Conservation (phyloP, 2,113 vertebrate genomes). For the Erinaceus europaeus region DNA sequence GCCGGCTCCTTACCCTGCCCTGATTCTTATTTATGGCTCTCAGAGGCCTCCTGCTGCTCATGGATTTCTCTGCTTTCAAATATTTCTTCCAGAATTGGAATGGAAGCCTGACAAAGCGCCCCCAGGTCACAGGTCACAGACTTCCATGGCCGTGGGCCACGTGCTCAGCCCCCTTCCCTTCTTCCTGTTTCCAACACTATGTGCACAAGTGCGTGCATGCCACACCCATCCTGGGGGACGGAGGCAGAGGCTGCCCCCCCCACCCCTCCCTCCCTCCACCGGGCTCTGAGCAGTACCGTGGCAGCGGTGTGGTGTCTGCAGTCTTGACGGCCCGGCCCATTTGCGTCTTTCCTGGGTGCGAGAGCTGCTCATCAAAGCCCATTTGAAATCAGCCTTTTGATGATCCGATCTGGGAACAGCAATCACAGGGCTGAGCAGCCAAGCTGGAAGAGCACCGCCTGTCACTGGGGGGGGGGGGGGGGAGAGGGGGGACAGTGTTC, state of each 20-base stretch:
- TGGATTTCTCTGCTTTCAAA: slow-evolving; percentile 42
- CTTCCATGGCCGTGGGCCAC: not conserved
- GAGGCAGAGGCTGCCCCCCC: not conserved
- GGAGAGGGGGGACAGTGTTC: not conserved
- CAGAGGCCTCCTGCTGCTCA: not conserved
- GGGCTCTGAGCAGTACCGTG: not conserved
- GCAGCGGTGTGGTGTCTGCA: not conserved
- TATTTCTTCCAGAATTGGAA: slow-evolving; percentile 37
- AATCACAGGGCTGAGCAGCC: not conserved
- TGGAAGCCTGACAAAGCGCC: not conserved
- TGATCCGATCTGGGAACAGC: not conserved
- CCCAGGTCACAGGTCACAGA: not conserved
- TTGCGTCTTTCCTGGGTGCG: not conserved
- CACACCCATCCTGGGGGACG: not conserved
- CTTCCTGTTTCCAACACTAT: not conserved
- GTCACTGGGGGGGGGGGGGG: not conserved
- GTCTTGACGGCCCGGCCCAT: not conserved
- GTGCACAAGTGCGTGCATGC: accelerated
- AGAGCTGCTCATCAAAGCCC: slow-evolving; percentile 10
- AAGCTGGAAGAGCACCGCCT: too few relatives aligned
- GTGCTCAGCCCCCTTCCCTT: not conserved
- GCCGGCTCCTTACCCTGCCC: not conserved
- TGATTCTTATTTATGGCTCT: slow-evolving; percentile 16
- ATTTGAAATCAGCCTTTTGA: not conserved
- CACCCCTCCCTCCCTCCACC: not conserved